Evolutionary conservation across 2,113 vertebrate species (phyloP), one percentile per base, ranked within the genome.

Genomic region (Lycaon pictus): DNA sequence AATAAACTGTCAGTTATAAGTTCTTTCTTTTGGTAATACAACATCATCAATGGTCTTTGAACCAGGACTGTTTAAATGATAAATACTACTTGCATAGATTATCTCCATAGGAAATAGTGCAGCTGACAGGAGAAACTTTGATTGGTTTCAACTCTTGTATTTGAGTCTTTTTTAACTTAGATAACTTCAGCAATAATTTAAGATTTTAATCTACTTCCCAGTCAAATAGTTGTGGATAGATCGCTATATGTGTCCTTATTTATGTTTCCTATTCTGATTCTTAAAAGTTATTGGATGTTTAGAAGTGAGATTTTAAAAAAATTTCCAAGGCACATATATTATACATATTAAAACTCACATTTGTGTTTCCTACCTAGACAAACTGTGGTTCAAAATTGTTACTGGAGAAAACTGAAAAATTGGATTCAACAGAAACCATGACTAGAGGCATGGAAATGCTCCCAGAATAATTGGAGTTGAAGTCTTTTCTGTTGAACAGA

Each of bases 171-270:
- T 94, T 83, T 43, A 95, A 93, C 97, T 88, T 88, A 96, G 92
- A 95, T 97, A 98, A 98, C 91, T 98, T 98, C 81, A 96, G 85
- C 82, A 98, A 84, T 98, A 98, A 98, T 97, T 98, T 98, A 99
- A 98, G 90, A 97, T 98, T 98, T 98, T 98, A 98, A 98, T 98
- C 97, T 98, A 96, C 95, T 98, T 97, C 71, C 97, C 90, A 98
- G 96, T 98, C 98, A 98, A 98, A 98, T 95, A 69, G 53, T 5
- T 85, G 95, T 1, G 1, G 96, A 98, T 97, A 80, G 90, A 97
- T 98, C 90, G 95, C 69, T 96, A 11, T 96, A 90, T 96, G 82
- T 96, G 86, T 95, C 94, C 80, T 98, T 98, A 98, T 98, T 98
- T 98, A 96, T 93, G 60, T 60, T 95, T 98, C 60, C 84, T 98